phyloP scores from a whole-genome alignment of 2,888 invertebrate genomes.

The Furcula furcula region DNA sequence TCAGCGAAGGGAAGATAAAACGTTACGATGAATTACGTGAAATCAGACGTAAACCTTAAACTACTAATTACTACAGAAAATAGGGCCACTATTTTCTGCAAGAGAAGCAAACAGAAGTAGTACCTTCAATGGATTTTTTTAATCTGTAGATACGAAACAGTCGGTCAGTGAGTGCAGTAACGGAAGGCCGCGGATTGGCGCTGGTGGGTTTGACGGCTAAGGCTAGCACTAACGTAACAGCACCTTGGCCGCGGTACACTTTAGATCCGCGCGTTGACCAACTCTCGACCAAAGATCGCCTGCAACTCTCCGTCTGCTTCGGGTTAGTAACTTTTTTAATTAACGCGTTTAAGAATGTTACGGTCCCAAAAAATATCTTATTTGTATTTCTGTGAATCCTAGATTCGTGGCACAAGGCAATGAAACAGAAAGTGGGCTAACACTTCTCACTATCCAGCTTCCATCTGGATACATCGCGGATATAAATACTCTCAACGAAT shows the following conservation, averaged over 20 bases:
- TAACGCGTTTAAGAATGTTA: no score
- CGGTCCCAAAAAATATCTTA: no score
- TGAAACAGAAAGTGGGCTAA: conserved; percentile 91
- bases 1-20: no score
- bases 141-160: conserved; percentile 73
- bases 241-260: conserved; percentile 92
- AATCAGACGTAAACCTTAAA: no score
- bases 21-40: no score
- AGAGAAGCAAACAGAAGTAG: no score
- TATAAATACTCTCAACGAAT: conserved; percentile 85
- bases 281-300: conserved; percentile 87
- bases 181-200: conserved; percentile 90
- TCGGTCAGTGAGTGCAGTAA: conserved; percentile 86
- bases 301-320: conserved; percentile 91
- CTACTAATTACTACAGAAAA: no score
- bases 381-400: no score
- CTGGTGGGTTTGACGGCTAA: conserved; percentile 89
- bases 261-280: conserved; percentile 93
- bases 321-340: conserved; percentile 80
- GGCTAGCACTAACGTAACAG: conserved; percentile 93
- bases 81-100: no score
- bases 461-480: conserved; percentile 96
- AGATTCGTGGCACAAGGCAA: conserved; percentile 85
- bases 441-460: conserved; percentile 93
- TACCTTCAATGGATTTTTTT: no score